Evolutionary conservation across 2,888 invertebrate species (phyloP), one percentile per base, ranked within the genome.

Genomic region (Hymenopus coronatus): DNA sequence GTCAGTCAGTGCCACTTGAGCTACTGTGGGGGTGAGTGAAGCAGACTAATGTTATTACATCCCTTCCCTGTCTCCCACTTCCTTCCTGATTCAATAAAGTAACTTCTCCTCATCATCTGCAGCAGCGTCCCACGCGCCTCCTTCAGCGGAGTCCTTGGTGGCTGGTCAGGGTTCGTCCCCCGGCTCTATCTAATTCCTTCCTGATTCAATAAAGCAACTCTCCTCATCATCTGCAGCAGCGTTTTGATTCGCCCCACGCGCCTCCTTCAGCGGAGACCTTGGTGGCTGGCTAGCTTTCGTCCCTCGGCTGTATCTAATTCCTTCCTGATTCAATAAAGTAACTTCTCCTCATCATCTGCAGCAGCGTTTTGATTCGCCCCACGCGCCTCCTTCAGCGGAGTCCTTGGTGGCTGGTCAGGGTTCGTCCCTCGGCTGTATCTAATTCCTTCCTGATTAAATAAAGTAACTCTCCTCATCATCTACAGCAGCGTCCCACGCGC

Each of bases 301-400:
- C n/a, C n/a, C n/a, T n/a, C n/a, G n/a, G n/a, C n/a, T n/a, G n/a
- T n/a, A n/a, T n/a, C n/a, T n/a, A n/a, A n/a, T 84, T 46, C 40
- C 85, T 85, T 46, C 85, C 85, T 85, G 46, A 46, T 85, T 85
- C 85, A 85, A 85, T 85, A 40, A 85, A 85, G 85, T 85, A 85
- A 85, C 85, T 85, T n/a, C 46, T 27, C 84, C 40, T 85, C 85
- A 70, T 70, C 54, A 70, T 70, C 54, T 70, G 54, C 54, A 70
- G 54, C 54, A 70, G 54, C 54, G 54, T 70, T n/a, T n/a, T n/a
- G n/a, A n/a, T n/a, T n/a, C n/a, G n/a, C n/a, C 6, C 54, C 54
- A 70, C 54, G 54, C 54, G 54, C 25, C 40, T 40, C 40, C 40
- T 40, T 70, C 20, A 70, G 20, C 20, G 54, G 25, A 40, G 12